These are phyloP conservation scores for Caranx melampygus DNA, from an alignment of 2,113 vertebrate species.

Conservation along the genomic window DNA sequence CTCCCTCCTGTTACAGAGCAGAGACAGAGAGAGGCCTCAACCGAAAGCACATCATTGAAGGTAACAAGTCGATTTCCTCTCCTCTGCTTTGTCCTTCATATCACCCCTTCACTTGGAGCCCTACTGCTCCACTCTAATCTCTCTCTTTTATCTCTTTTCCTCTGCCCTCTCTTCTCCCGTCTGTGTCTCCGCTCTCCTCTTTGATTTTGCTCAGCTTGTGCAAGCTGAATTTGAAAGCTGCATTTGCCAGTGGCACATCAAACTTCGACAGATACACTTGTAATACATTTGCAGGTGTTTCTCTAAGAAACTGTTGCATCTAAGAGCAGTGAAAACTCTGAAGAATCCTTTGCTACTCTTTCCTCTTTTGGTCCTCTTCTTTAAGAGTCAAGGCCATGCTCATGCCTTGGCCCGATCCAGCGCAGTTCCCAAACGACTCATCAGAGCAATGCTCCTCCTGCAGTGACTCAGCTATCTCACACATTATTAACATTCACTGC, in stretches of 20 bases:
- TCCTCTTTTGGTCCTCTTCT: neutral
- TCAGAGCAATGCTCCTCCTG: constrained; percentile 70
- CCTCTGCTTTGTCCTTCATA: constrained; percentile 63
- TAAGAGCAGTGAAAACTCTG: neutral
- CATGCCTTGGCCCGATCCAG: neutral
- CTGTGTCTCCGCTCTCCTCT: constrained; percentile 11
- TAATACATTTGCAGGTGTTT: constrained; percentile 27
- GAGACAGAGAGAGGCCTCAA: constrained; percentile 96
- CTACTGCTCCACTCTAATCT: constrained; percentile 31
- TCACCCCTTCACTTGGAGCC: constrained; percentile 42
- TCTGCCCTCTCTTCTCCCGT: constrained; percentile 9
- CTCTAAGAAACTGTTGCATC: constrained; percentile 12
- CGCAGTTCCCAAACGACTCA: constrained; percentile 22
- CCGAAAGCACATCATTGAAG: constrained; percentile 98
- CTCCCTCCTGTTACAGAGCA: constrained; percentile 83
- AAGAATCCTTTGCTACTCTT: neutral
- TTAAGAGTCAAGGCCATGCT: neutral
- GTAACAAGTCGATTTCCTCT: constrained; percentile 78
- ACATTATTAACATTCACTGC: constrained; percentile 78
- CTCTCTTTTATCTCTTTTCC: constrained; percentile 44
- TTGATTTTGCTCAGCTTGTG: constrained; percentile 28
- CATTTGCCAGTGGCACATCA: neutral
- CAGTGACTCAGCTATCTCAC: constrained; percentile 78
- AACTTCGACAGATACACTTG: neutral
- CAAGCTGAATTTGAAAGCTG: constrained; percentile 33